Conservation (phyloP, 2,797 vertebrate genomes). For the Denticeps clupeoides region DNA sequence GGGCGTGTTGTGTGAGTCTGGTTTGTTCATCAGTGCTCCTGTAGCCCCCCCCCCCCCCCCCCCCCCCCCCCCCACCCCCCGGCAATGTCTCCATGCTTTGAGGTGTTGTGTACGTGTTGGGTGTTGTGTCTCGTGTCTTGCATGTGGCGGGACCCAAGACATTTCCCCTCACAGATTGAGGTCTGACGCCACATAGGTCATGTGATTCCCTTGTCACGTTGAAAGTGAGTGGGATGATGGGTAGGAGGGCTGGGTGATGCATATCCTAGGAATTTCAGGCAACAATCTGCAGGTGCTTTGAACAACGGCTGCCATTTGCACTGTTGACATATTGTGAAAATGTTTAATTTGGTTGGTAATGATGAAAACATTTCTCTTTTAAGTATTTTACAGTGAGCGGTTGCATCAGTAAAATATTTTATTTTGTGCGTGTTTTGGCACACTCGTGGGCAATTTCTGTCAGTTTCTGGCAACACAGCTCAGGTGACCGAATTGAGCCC, state of each 20-base stretch:
- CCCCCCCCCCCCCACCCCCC: too few species aligned
- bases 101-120: constrained; percentile 18
- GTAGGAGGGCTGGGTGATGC: constrained; percentile 8
- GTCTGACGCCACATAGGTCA: constrained; percentile 35
- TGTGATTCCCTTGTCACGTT: constrained; percentile 30
- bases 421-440: too few species aligned
- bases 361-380: too few species aligned
- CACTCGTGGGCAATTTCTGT: too few species aligned
- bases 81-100: constrained; percentile 18
- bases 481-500: constrained; percentile 17
- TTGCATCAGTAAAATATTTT: too few species aligned
- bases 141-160: constrained; percentile 5
- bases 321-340: too few species aligned
- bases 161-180: neutral
- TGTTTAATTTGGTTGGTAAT: too few species aligned
- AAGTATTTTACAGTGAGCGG: too few species aligned
- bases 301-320: too few species aligned
- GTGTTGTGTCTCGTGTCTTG: constrained; percentile 13
- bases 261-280: too few species aligned
- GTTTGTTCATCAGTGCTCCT: constrained; percentile 27
- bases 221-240: neutral
- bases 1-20: constrained; percentile 13
- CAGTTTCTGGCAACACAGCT: too few species aligned
- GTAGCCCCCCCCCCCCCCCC: neutral
- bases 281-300: too few species aligned